Base-by-base conservation (phyloP, 1,140 invertebrate genomes). In the Diprion similis region DNA sequence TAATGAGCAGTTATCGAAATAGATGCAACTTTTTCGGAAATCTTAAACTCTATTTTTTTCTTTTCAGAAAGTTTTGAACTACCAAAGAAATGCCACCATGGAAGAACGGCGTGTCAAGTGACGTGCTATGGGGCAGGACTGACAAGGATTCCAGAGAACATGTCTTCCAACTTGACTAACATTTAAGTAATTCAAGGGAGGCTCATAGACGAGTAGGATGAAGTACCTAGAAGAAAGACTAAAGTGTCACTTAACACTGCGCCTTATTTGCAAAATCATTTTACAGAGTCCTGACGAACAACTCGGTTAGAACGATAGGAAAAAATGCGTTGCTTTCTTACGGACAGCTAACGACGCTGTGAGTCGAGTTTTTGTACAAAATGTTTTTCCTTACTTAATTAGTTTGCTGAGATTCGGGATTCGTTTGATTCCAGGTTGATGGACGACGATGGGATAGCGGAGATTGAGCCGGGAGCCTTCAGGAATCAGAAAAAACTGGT, bases 281-380 rank as follows among this genome's bases (percentile, higher is more conserved):
- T 78, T 83, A 13, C 75, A 87, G 85, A 74, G 75, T 74, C 66
- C 70, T 87, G 19, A 75, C 71, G 3, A 75, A 82, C 24, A 85
- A 82, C 71, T 79, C 72, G 0, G 47, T 87, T 8, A 71, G 71
- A 46, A 24, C 66, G 0, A 67, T 86, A 7, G 68, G 74, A 11
- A 65, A 68, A 8, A 71, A 81, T 70, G 76, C 66, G 0, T 79
- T 87, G 10, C 6, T 47, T 0, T 75, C 48, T 71, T 85, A 85
- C 66, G 59, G 72, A 1, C 74, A 82, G 10, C 71, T 87, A 66
- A 72, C 70, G 66, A 76, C 71, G 69, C 45, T 87, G 85, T 87
- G 78, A 87, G 85, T 84, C 73, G 24, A n/a, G 0, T 37, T 11
- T 18, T 9, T 15, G 48, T 48, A 45, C 37, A 11, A 46, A 10